These are phyloP conservation scores for Panulirus ornatus DNA, from an alignment of 1,140 invertebrate species.

Conservation along the genomic window DNA sequence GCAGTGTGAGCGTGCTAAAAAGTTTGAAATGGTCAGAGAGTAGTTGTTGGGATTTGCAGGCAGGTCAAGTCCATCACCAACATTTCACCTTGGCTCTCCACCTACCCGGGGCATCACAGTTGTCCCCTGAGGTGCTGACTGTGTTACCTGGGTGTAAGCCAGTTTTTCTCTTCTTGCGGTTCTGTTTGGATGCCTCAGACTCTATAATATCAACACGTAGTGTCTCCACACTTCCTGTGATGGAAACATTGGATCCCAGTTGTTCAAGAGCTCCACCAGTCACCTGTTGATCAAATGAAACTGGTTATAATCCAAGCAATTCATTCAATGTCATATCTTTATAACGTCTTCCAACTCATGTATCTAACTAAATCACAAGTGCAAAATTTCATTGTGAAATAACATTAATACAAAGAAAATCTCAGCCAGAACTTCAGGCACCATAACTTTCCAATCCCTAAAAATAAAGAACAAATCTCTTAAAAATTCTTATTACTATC, in stretches of 20 bases:
- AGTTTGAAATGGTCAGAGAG: background rate
- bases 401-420: no score
- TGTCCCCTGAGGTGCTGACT: constrained; percentile 50
- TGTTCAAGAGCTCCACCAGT: constrained; percentile 85
- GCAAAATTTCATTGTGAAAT: no score
- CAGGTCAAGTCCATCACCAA: constrained; percentile 21
- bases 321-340: no score
- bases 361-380: no score
- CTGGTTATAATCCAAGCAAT: no score
- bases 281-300: constrained; percentile 81
- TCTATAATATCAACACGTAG: constrained; percentile 96
- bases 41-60: constrained; percentile 14
- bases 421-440: no score
- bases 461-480: no score
- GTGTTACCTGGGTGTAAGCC: constrained; percentile 64
- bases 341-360: no score
- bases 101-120: constrained; percentile 49
- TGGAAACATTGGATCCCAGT: constrained; percentile 92
- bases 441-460: no score
- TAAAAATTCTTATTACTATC: no score
- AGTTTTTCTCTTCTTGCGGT: constrained; percentile 76
- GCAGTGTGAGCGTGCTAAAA: background rate
- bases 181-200: constrained; percentile 79
- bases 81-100: constrained; percentile 24
- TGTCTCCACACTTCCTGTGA: constrained; percentile 91